Conservation (phyloP, 1,140 invertebrate genomes). For the Drosophila lowei region DNA sequence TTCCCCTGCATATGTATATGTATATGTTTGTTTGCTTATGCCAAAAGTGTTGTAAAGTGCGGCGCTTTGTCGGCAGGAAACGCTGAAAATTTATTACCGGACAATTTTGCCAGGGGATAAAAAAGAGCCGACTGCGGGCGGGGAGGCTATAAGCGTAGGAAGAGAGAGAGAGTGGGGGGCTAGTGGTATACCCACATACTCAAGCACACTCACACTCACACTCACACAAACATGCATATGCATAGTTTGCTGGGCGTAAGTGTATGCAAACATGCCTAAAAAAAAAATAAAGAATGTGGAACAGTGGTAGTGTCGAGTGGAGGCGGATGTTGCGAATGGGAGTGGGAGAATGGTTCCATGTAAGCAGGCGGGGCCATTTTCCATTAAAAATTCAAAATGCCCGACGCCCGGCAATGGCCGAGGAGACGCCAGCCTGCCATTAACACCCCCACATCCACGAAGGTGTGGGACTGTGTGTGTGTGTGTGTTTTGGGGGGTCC, state of each 20-base stretch:
- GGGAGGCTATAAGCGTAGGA: constrained; percentile 28
- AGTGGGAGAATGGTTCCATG: constrained; percentile 5
- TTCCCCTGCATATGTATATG: constrained; percentile 21
- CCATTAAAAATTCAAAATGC: constrained; percentile 80
- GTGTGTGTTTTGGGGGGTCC: constrained; percentile 23
- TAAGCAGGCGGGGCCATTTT: constrained; percentile 65
- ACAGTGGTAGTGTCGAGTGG: constrained; percentile 19
- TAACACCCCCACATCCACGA: constrained; percentile 56
- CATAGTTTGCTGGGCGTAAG: constrained; percentile 74
- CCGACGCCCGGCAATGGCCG: constrained; percentile 53
- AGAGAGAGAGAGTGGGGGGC: constrained; percentile 10
- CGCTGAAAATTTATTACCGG: constrained; percentile 81
- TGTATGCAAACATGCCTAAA: constrained; percentile 81
- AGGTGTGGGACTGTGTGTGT: constrained; percentile 2
- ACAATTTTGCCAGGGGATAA: constrained; percentile 75
- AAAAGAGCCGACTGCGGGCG: constrained; percentile 33
- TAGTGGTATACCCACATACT: constrained; percentile 3
- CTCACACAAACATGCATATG: constrained; percentile 70
- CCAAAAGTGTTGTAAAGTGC: constrained; percentile 80
- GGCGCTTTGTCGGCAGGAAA: constrained; percentile 80
- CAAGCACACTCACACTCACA: constrained; percentile 33
- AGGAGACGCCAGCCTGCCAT: constrained; percentile 66
- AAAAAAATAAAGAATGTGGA: constrained; percentile 50
- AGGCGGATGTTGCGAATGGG: background rate
- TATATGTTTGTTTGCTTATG: constrained; percentile 74